These are phyloP conservation scores for Onychomys leucogaster DNA, from an alignment of 2,797 vertebrate genomes.

Conservation along the genomic window DNA sequence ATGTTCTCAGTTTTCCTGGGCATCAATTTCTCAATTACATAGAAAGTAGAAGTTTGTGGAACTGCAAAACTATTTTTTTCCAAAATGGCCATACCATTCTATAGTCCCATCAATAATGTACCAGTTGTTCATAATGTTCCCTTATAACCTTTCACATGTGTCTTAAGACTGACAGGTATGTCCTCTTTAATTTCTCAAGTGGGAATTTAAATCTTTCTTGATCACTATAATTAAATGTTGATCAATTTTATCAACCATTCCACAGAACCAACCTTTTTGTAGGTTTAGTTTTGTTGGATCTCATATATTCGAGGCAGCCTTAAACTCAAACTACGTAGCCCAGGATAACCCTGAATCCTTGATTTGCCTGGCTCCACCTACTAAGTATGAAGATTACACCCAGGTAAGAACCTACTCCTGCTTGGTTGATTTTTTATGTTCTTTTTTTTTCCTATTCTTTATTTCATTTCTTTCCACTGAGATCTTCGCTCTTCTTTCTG, in stretches of 20 bases:
- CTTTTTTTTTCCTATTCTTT: constrained; percentile 15
- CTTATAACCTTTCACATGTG: constrained; percentile 38
- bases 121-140: constrained; percentile 9
- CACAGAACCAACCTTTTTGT: neutral
- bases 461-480: constrained; percentile 27
- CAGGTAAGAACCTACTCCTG: neutral
- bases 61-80: constrained; percentile 21
- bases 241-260: constrained; percentile 21
- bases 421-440: neutral
- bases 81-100: constrained; percentile 16
- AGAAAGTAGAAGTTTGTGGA: constrained; percentile 12
- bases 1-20: constrained; percentile 20
- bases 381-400: neutral
- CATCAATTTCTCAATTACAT: constrained; percentile 20
- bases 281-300: neutral
- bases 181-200: constrained; percentile 20
- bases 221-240: neutral
- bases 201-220: constrained; percentile 47
- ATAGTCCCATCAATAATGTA: neutral
- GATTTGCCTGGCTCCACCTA: neutral
- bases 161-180: constrained; percentile 7
- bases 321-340: neutral
- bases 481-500: constrained; percentile 51
- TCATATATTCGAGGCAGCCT: neutral
- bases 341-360: neutral